A percentile compares a stretch with the other conserved stretches of the same genome.
phyloP scores from a whole-genome alignment of 2,888 invertebrate genomes.

The Apamea sordens region DNA sequence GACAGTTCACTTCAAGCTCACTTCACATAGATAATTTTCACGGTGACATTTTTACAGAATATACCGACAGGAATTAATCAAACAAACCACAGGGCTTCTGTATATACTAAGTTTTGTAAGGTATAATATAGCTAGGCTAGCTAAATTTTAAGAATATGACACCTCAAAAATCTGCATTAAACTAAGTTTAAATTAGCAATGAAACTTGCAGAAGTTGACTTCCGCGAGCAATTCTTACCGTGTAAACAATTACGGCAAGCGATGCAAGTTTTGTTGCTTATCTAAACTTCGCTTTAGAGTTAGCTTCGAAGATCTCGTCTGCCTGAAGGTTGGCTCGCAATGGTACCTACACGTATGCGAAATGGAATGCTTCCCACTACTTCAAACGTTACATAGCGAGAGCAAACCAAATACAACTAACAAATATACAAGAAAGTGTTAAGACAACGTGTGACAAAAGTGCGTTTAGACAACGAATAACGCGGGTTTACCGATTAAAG shows the following conservation, averaged over 20 bases:
- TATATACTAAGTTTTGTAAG: not conserved
- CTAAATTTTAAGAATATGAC: not conserved
- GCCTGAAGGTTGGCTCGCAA: not conserved
- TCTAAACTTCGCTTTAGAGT: not conserved
- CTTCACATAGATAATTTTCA: not conserved
- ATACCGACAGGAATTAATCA: not conserved
- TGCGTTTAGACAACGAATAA: not conserved
- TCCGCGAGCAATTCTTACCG: not conserved
- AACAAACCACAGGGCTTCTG: not conserved
- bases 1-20: not conserved
- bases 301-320: not conserved
- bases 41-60: no score
- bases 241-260: not conserved
- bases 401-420: not conserved
- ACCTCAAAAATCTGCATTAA: not conserved
- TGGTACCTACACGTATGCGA: not conserved
- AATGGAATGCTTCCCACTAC: not conserved
- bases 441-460: no score
- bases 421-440: not conserved
- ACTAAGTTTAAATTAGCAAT: not conserved
- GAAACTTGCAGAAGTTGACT: not conserved
- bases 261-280: not conserved
- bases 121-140: no score
- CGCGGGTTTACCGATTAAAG: not conserved
- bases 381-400: conserved; percentile 6